phyloP scores from a whole-genome alignment of 2,888 invertebrate genomes.

The Parthenolecanium corni region DNA sequence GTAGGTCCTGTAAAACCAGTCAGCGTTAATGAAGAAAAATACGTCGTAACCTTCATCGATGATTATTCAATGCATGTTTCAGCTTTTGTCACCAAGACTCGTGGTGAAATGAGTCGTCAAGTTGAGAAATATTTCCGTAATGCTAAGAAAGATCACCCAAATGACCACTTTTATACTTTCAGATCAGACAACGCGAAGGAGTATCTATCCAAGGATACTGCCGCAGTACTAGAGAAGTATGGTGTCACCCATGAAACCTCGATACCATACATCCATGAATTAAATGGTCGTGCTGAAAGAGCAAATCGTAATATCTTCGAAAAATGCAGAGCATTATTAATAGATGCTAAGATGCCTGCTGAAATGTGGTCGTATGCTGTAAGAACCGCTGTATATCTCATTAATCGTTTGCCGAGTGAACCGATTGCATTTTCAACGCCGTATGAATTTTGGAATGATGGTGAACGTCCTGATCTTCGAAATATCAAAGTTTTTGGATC shows the following conservation, averaged over 20 bases:
- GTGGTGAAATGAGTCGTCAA: neutral
- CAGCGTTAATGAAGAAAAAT: neutral
- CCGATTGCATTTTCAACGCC: neutral
- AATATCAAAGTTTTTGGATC: neutral
- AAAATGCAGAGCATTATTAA: neutral
- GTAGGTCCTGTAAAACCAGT: neutral
- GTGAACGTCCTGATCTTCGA: neutral
- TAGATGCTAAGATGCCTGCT: neutral
- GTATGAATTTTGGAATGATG: neutral
- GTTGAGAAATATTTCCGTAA: neutral
- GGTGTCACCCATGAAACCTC: neutral
- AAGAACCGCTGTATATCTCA: neutral
- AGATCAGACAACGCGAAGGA: neutral
- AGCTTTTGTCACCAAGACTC: neutral
- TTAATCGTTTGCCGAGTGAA: neutral
- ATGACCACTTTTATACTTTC: neutral
- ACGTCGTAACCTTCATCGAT: neutral
- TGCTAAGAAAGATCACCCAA: neutral
- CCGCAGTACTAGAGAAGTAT: neutral
- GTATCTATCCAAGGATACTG: neutral
- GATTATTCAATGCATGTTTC: neutral
- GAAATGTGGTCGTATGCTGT: neutral
- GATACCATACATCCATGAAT: neutral
- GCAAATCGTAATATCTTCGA: neutral
- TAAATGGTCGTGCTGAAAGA: neutral